These are phyloP conservation scores for Misgurnus anguillicaudatus DNA, from an alignment of 2,113 vertebrate genomes.

Conservation along the genomic window DNA sequence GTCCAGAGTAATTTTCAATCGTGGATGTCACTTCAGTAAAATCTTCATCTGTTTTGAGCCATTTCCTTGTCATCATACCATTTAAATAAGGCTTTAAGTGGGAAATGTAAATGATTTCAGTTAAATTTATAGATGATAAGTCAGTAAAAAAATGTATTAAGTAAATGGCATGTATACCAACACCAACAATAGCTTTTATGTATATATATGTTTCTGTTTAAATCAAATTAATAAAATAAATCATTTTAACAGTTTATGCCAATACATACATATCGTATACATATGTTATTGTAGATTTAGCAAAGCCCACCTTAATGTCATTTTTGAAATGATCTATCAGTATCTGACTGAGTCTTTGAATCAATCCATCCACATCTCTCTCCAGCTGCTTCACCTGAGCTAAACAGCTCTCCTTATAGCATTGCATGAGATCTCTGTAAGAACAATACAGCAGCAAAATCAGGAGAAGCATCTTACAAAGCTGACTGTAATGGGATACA, in stretches of 20 bases:
- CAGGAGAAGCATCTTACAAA: background rate
- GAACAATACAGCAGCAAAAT: background rate
- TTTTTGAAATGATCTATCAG: slow-evolving; percentile 68
- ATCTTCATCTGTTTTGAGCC: slow-evolving; percentile 49
- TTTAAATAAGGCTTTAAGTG: slow-evolving; percentile 41
- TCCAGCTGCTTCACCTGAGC: slow-evolving; percentile 53
- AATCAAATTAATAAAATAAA: no score
- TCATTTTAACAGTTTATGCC: no score
- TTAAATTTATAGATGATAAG: no score
- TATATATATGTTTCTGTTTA: no score
- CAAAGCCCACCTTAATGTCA: slow-evolving; percentile 61
- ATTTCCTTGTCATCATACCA: slow-evolving; percentile 57
- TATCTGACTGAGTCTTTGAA: slow-evolving; percentile 35
- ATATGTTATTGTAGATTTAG: background rate
- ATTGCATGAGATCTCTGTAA: slow-evolving; percentile 67
- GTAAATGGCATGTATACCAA: no score
- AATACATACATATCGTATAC: no score
- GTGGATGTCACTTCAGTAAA: slow-evolving; percentile 47
- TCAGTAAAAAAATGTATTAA: no score
- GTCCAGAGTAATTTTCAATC: slow-evolving; percentile 37
- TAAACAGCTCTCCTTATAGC: slow-evolving; percentile 48
- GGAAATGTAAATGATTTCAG: background rate
- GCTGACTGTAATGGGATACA: background rate
- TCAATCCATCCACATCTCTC: slow-evolving; percentile 54
- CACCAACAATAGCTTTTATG: no score